Percentiles rank a stretch among this genome's conserved stretches.
These are phyloP conservation scores for Rhabdophis nuchalis DNA, from an alignment of 2,797 vertebrate genomes.

Conservation along the genomic window DNA sequence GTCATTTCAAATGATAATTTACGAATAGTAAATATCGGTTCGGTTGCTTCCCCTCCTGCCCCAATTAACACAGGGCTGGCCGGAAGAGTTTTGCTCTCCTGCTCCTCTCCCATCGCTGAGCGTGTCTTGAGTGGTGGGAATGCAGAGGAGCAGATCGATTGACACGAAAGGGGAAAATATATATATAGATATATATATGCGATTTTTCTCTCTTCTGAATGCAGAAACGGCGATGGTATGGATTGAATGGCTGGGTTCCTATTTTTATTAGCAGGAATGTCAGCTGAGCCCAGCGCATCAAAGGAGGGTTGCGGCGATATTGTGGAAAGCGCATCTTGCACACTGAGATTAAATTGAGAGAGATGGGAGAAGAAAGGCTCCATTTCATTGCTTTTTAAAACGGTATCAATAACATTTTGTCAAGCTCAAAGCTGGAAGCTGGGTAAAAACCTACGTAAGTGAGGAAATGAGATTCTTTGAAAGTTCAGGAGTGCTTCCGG, in stretches of 20 bases:
- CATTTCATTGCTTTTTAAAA: constrained; percentile 25
- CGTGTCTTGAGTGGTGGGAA: neutral
- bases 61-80: neutral
- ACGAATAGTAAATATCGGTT: neutral
- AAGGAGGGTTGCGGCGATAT: neutral
- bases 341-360: constrained; percentile 23
- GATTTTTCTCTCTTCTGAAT: neutral
- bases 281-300: neutral
- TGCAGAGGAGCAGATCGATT: constrained; percentile 15
- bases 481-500: neutral
- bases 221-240: neutral
- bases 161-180: neutral
- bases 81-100: neutral
- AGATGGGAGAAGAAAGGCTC: neutral
- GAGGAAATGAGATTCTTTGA: neutral
- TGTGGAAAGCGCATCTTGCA: neutral
- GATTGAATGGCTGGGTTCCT: neutral
- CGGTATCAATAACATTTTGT: neutral
- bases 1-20: neutral
- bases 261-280: neutral
- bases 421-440: constrained; percentile 10
- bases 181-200: too few relatives aligned
- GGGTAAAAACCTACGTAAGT: neutral
- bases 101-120: neutral
- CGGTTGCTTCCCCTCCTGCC: too few relatives aligned